Evolutionary conservation across 2,888 invertebrate species (phyloP), one percentile per base, ranked within the genome.

Genomic region (Polydrusus tereticollis): DNA sequence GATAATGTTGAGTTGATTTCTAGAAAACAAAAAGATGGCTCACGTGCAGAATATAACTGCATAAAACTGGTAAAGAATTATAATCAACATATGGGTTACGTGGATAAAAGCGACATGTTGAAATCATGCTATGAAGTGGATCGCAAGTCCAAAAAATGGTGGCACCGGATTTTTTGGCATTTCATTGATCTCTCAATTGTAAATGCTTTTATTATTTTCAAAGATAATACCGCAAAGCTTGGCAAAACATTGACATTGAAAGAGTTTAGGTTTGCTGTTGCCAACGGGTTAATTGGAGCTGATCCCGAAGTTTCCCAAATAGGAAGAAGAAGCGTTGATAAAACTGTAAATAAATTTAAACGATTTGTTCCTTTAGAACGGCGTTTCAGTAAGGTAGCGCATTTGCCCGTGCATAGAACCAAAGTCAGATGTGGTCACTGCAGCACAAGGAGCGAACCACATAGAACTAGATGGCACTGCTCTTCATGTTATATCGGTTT

Each of bases 91-190:
- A 82, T 81, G 81, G 26, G 26, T 3, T 26, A 26, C 7, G 3
- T 26, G 26, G 26, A 26, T 26, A 26, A 26, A 26, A 26, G 77
- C 33, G 80, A 82, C 60, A 76, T 73, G 76, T 50, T 76, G 12
- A 77, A 77, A 71, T 64, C 75, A 16, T 52, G 60, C 14, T 82
- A 82, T 72, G 77, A 78, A 47, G 75, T 77, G 21, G 72, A 80
- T 59, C 66, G 79, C 38, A n/a, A n/a, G n/a, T n/a, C n/a, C n/a
- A n/a, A n/a, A n/a, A n/a, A n/a, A n/a, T n/a, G n/a, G n/a, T n/a
- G n/a, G n/a, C n/a, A n/a, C n/a, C n/a, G n/a, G n/a, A n/a, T n/a
- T n/a, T n/a, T n/a, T n/a, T n/a, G n/a, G n/a, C n/a, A n/a, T n/a
- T n/a, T n/a, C n/a, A n/a, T n/a, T n/a, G n/a, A n/a, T n/a, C n/a